Evolutionary conservation across 2,113 vertebrate species (phyloP), one percentile per base, ranked within the genome.

Genomic region (Spheniscus mendiculus): DNA sequence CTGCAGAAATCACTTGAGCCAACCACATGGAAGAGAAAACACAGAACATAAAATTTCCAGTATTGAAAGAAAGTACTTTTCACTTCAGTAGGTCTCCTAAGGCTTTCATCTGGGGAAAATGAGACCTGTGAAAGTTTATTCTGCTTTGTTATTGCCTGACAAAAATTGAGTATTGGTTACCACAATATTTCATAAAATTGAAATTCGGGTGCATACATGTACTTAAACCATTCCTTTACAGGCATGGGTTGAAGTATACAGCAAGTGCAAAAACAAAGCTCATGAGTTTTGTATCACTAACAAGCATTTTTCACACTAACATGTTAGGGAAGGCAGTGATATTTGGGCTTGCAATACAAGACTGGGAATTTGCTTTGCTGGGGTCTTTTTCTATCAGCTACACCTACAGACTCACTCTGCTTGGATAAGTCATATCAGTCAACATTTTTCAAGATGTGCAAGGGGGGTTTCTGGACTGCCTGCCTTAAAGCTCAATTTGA

Each of bases 401-500:
- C 49, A 70, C 49, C 34, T 34, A 78, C 50, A 59, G 36, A 21
- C 17, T 73, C 63, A 6, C 11, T 26, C 36, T 11, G 6, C 44
- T 47, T 78, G 55, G 45, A 0, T 20, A 89, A 77, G 30, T 45
- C 49, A 36, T 50, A 52, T 11, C 62, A 73, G 11, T 11, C 49
- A 26, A 44, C 5, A 1, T 20, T 53, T 74, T 44, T 34, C 49
- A 55, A 65, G 34, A 4, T 1, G 2, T 32, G 3, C 36, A 40
- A 40, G 15, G 13, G 10, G 10, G 1, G 2, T 2, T 3, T 9
- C 56, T 49, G 34, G 27, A 30, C 42, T 44, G 9, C 10, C 10
- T 34, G 10, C 34, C 27, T 55, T 26, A 67, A 49, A 49, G n/a
- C 32, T 69, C 6, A 0, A 2, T 27, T 49, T 72, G 15, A 53